Evolutionary conservation across 2,888 invertebrate species (phyloP).

Genomic region (Cosmorhoe ocellata): DNA sequence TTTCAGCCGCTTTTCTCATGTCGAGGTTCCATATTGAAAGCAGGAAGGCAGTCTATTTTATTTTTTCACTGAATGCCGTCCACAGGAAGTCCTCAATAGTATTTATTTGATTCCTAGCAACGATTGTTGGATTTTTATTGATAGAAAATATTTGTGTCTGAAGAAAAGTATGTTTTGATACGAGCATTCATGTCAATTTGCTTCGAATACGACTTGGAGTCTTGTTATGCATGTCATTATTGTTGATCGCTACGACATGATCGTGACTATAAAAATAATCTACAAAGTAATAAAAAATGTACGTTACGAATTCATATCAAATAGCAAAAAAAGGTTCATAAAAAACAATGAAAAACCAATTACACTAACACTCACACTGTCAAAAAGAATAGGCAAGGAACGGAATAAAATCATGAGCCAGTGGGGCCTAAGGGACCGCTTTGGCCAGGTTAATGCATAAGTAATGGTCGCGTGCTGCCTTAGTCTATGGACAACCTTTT

Average conservation of each 20-base stretch:
- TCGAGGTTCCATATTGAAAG: not conserved
- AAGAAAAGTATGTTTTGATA: slow-evolving; percentile 8
- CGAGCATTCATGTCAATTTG: not conserved
- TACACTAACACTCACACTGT: slow-evolving; percentile 34
- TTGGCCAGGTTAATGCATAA: slow-evolving; percentile 83
- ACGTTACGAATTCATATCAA: not conserved
- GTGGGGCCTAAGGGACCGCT: slow-evolving; percentile 74
- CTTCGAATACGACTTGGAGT: not conserved
- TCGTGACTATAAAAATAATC: too few species aligned
- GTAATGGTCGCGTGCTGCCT: slow-evolving; percentile 78
- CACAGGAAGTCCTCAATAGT: slow-evolving; percentile 28
- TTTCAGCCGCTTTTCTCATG: too few species aligned
- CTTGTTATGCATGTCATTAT: not conserved
- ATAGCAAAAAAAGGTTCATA: not conserved
- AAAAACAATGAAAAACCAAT: slow-evolving; percentile 26
- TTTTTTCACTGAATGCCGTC: slow-evolving; percentile 22
- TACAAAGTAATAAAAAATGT: not conserved
- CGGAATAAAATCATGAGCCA: slow-evolving; percentile 63
- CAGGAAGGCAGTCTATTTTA: slow-evolving; percentile 10
- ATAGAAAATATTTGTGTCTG: slow-evolving; percentile 1
- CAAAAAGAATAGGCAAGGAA: slow-evolving; percentile 45
- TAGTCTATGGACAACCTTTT: slow-evolving; percentile 58
- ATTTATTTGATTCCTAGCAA: slow-evolving; percentile 33
- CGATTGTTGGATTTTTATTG: slow-evolving; percentile 26
- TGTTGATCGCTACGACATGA: too few species aligned